phyloP scores from a whole-genome alignment of 1,140 invertebrate species.

The Aphelenchoides besseyi region DNA sequence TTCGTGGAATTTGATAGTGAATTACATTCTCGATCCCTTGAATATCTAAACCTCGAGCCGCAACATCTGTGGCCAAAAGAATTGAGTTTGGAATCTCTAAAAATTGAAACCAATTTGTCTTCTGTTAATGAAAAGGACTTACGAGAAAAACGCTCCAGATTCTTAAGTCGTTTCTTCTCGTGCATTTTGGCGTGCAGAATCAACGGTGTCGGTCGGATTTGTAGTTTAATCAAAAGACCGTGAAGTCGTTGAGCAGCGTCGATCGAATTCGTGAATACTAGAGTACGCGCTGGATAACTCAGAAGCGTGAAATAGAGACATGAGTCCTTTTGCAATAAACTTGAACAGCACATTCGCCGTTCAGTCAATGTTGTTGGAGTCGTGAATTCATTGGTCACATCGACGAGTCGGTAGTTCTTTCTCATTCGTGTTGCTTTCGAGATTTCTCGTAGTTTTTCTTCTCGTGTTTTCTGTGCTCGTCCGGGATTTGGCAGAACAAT shows the following conservation, averaged over 20 bases:
- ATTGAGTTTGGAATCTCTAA: conserved; percentile 68
- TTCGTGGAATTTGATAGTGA: conserved; percentile 93
- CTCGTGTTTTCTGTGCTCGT: conserved; percentile 45
- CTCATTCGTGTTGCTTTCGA: conserved; percentile 70
- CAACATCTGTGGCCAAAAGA: conserved; percentile 94
- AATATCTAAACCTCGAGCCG: conserved; percentile 91
- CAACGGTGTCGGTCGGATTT: conserved; percentile 70
- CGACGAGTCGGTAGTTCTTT: conserved; percentile 82
- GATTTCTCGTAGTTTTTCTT: conserved; percentile 45
- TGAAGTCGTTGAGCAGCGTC: conserved; percentile 81
- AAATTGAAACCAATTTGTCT: conserved; percentile 18
- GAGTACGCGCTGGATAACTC: conserved; percentile 78
- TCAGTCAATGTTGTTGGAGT: conserved; percentile 80
- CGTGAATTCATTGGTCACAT: conserved; percentile 74
- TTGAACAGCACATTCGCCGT: conserved; percentile 70
- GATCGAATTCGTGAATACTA: conserved; percentile 96
- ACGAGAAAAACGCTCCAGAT: conserved; percentile 83
- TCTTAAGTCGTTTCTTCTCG: conserved; percentile 87
- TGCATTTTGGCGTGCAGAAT: conserved; percentile 90
- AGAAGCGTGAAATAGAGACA: conserved; percentile 88
- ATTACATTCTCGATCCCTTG: conserved; percentile 87
- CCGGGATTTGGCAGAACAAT: conserved; percentile 47
- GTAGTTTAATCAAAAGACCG: conserved; percentile 76
- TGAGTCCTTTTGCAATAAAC: conserved; percentile 79
- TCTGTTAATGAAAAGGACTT: conserved; percentile 63